Evolutionary conservation across 2,888 invertebrate species (phyloP).

Genomic region (Galerucella pusilla): DNA sequence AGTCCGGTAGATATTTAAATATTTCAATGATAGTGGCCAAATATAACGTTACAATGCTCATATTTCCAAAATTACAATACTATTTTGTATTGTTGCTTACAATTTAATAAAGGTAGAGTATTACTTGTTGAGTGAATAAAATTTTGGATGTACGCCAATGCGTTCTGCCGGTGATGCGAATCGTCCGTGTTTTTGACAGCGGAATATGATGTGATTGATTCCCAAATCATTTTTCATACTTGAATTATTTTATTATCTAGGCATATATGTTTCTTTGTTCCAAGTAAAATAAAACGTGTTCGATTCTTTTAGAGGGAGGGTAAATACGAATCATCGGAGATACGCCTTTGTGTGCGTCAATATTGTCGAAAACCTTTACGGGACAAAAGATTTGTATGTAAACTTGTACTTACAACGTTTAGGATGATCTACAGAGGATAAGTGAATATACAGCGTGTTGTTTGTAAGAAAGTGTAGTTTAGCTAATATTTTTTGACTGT

Average conservation of each 20-base stretch:
- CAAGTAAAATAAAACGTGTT: slow-evolving; percentile 22
- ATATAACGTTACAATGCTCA: too few species aligned
- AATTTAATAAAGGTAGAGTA: too few species aligned
- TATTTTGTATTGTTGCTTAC: too few species aligned
- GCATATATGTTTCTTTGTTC: slow-evolving; percentile 13
- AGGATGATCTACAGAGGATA: neutral
- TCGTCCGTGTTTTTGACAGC: slow-evolving; percentile 14
- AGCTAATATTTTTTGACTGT: too few species aligned
- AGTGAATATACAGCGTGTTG: too few species aligned
- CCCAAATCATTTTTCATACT: slow-evolving; percentile 23
- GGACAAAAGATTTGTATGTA: neutral
- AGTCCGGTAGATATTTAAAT: too few species aligned
- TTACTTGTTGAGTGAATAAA: neutral
- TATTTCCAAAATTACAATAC: too few species aligned
- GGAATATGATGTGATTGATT: slow-evolving; percentile 19
- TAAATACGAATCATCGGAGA: neutral
- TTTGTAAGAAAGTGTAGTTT: too few species aligned
- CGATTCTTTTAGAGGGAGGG: slow-evolving; percentile 1
- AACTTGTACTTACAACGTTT: neutral
- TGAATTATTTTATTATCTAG: slow-evolving; percentile 17
- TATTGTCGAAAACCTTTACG: neutral
- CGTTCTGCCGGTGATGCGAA: neutral
- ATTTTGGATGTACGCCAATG: neutral
- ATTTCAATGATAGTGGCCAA: too few species aligned
- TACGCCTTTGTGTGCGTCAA: neutral